These are phyloP conservation scores for Pogonophryne albipinna DNA, from an alignment of 2,797 vertebrate genomes.

Conservation along the genomic window DNA sequence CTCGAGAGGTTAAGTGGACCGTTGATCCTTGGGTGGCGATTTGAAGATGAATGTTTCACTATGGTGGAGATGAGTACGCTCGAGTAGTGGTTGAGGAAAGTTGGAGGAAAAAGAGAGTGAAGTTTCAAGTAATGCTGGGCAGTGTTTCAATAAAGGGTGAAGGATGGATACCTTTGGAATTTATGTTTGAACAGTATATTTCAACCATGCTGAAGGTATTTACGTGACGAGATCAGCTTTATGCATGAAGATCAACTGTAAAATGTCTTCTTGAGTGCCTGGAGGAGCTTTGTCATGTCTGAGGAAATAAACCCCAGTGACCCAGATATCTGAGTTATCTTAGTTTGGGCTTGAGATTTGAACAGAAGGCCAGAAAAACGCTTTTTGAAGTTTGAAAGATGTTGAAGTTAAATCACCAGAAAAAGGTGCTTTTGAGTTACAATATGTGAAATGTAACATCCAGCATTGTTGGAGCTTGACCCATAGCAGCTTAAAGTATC, in stretches of 20 bases:
- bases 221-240: background rate
- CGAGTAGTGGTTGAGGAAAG: conserved; percentile 48
- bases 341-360: background rate
- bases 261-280: background rate
- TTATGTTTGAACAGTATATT: background rate
- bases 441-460: conserved; percentile 1
- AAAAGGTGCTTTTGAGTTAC: background rate
- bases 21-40: conserved; percentile 66
- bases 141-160: conserved; percentile 8
- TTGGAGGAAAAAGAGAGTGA: conserved; percentile 45
- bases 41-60: conserved; percentile 67
- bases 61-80: conserved; percentile 19
- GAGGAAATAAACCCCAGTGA: background rate
- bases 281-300: background rate
- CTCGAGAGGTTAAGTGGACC: conserved; percentile 79
- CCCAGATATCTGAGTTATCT: background rate
- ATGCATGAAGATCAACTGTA: background rate
- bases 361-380: background rate
- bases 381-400: background rate
- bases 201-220: background rate
- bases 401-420: too few species aligned
- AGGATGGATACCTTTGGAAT: background rate
- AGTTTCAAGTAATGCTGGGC: conserved; percentile 20
- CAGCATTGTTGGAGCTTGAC: background rate
- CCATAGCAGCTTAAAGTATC: background rate